These are phyloP conservation scores for Tympanuchus pallidicinctus DNA, from an alignment of 2,113 vertebrate genomes.

Conservation along the genomic window DNA sequence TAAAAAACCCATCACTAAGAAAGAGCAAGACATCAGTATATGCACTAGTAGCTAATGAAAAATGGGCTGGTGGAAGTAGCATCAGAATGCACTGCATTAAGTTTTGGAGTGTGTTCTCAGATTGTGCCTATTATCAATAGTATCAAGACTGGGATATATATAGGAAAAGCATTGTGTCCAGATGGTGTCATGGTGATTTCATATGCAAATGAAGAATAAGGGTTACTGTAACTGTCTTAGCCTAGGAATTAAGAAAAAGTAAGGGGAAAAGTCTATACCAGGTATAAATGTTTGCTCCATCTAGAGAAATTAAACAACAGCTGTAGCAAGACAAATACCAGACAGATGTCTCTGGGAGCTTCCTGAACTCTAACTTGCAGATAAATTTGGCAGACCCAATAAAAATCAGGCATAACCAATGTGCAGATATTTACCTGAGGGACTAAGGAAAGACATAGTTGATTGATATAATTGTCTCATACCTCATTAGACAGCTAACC, in stretches of 20 bases:
- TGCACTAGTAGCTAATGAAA: background rate
- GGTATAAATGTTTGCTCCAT: background rate
- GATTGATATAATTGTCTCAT: constrained; percentile 54
- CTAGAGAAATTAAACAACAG: background rate
- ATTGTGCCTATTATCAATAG: background rate
- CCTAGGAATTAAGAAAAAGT: background rate
- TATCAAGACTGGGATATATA: background rate
- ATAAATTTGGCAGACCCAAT: background rate
- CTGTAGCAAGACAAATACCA: background rate
- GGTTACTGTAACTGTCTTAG: background rate
- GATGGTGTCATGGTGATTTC: background rate
- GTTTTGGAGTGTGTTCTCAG: background rate
- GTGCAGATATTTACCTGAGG: background rate
- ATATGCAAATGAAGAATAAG: background rate
- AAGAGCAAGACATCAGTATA: background rate
- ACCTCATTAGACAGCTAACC: constrained; percentile 43
- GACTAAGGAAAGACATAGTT: constrained; percentile 3
- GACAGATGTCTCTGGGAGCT: background rate
- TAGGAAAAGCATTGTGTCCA: rapidly evolving
- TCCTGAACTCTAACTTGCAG: background rate
- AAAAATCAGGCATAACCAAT: constrained; percentile 15
- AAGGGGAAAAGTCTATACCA: background rate
- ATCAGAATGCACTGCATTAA: background rate
- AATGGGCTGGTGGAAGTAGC: background rate
- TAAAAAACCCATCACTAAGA: background rate